phyloP scores from a whole-genome alignment of 2,797 vertebrate genomes.

The Bucorvus abyssinicus region DNA sequence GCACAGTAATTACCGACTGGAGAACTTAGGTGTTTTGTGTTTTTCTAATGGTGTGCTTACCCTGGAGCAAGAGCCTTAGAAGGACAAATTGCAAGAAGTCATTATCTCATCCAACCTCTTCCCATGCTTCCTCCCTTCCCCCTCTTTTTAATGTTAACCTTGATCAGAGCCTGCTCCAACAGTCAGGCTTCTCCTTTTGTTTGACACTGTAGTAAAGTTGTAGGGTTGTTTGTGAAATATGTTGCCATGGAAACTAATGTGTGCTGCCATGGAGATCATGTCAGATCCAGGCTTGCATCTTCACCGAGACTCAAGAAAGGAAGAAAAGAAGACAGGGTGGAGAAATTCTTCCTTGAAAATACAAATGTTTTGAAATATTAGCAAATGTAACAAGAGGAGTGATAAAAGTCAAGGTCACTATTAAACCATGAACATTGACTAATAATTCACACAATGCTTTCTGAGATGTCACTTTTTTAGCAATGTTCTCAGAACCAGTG shows the following conservation, averaged over 20 bases:
- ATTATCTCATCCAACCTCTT: neutral
- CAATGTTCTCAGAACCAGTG: neutral
- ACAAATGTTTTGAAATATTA: neutral
- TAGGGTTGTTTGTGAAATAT: slow-evolving; percentile 58
- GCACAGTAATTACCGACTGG: neutral
- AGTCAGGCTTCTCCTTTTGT: slow-evolving; percentile 18
- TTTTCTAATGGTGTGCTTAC: neutral
- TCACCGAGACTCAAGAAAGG: neutral
- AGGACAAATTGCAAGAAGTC: neutral
- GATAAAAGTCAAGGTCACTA: neutral
- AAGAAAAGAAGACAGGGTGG: neutral
- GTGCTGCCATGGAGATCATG: slow-evolving; percentile 69
- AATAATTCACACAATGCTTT: neutral
- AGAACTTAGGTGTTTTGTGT: neutral
- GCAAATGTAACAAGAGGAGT: neutral
- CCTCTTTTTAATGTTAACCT: slow-evolving; percentile 3
- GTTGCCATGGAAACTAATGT: slow-evolving; percentile 65
- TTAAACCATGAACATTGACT: neutral
- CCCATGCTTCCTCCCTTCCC: neutral
- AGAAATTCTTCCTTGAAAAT: slow-evolving; percentile 6
- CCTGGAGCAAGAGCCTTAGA: slow-evolving; percentile 15
- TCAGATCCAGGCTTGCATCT: slow-evolving; percentile 39
- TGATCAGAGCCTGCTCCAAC: neutral
- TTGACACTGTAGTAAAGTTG: slow-evolving; percentile 66
- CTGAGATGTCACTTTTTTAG: neutral